A percentile compares a stretch with the other conserved stretches of the same genome.
phyloP scores from a whole-genome alignment of 2,113 vertebrate genomes.

The Entelurus aequoreus region DNA sequence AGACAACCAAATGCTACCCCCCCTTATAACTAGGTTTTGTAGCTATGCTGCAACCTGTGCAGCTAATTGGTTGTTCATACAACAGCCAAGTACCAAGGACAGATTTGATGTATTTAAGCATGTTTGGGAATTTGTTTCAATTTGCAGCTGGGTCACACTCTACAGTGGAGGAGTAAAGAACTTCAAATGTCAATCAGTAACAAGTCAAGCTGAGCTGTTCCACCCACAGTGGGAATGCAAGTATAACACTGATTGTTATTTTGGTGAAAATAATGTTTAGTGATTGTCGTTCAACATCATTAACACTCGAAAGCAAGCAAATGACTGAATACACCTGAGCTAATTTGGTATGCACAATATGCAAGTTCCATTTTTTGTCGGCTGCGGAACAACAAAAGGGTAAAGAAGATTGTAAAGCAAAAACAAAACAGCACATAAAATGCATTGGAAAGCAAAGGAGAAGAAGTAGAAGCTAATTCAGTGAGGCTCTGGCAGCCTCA shows the following conservation, averaged over 20 bases:
- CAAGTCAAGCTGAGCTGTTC: slow-evolving; percentile 20
- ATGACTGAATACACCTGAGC: not conserved
- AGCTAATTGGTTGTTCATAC: slow-evolving; percentile 44
- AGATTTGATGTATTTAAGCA: slow-evolving; percentile 42
- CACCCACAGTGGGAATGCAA: slow-evolving; percentile 6
- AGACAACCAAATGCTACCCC: slow-evolving; percentile 47
- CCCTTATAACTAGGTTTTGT: slow-evolving; percentile 34
- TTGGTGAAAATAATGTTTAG: not conserved
- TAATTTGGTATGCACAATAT: not conserved
- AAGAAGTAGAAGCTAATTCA: slow-evolving; percentile 15
- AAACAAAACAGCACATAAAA: slow-evolving; percentile 10
- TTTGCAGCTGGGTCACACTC: slow-evolving; percentile 36
- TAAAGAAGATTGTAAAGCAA: not conserved
- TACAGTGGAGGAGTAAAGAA: slow-evolving; percentile 14
- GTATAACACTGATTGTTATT: slow-evolving; percentile 8
- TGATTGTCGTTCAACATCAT: slow-evolving; percentile 3
- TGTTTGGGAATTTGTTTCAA: slow-evolving; percentile 45
- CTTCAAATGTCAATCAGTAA: slow-evolving; percentile 36
- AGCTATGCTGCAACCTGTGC: slow-evolving; percentile 30
- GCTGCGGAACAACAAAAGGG: not conserved
- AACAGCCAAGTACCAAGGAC: slow-evolving; percentile 31
- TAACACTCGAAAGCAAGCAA: not conserved
- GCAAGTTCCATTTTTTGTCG: slow-evolving; percentile 4
- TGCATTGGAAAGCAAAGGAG: slow-evolving; percentile 25
- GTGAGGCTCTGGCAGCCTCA: slow-evolving; percentile 44